Conservation (phyloP, 2,113 vertebrate genomes). For the Rhizomys pruinosus region DNA sequence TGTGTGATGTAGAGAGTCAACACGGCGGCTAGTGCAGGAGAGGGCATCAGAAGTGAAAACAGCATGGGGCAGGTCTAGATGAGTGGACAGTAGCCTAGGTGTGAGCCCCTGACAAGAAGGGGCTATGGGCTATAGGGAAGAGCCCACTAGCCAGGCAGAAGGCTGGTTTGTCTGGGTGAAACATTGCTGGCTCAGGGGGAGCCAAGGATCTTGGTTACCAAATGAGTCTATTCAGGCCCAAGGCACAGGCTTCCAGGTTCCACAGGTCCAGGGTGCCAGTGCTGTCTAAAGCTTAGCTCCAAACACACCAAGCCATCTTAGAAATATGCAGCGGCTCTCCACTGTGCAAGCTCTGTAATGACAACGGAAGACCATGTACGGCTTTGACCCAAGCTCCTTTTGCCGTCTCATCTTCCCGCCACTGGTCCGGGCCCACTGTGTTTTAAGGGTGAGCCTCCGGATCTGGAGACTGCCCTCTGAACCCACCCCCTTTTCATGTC, state of each 20-base stretch:
- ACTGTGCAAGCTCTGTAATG: neutral
- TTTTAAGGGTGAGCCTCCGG: neutral
- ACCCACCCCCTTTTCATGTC: neutral
- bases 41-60: neutral
- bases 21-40: neutral
- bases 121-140: neutral
- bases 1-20: slow-evolving; percentile 4
- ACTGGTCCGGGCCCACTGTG: neutral
- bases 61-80: neutral
- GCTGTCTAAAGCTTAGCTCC: neutral
- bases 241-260: neutral
- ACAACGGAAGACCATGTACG: too few relatives aligned
- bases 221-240: neutral
- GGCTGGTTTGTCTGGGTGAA: slow-evolving; percentile 12
- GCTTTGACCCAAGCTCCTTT: neutral
- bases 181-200: neutral
- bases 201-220: neutral
- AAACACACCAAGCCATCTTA: neutral
- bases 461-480: neutral
- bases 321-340: neutral
- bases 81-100: neutral
- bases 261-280: neutral
- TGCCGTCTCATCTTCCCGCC: neutral
- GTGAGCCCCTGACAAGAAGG: neutral
- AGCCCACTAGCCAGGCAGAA: neutral